Evolutionary conservation across 2,888 invertebrate species (phyloP), one percentile per base, ranked within the genome.

Genomic region (Nemapogon koenigi): DNA sequence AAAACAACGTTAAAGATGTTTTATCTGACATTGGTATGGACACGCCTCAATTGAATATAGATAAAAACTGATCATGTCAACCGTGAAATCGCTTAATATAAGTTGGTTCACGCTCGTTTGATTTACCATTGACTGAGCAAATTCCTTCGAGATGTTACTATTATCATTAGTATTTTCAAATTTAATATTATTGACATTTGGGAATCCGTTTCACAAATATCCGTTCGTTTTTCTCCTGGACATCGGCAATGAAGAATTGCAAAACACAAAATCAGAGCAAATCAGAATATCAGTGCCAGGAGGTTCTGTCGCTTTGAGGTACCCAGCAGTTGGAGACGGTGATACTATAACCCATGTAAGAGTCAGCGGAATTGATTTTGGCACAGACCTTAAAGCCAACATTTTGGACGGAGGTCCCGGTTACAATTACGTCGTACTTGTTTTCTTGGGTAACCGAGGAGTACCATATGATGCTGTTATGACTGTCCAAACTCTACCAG

Each of bases 341-440:
- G 59, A 70, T 19, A 57, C 57, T 2, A 73, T 78, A 55, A 55
- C 62, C 1, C 76, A 76, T 42, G 57, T 78, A 2, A 59, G 75
- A 56, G 75, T 76, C 16, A 73, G 65, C 47, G 68, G 72, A 4
- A 68, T 78, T 35, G 76, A 76, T 51, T 78, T 69, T 35, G 73
- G 72, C 2, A 67, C 70, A 3, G 62, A 75, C 43, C 52, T 78
- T 2, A 75, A 73, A 55, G 70, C 73, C 0, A 69, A 56, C 40
- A 67, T 78, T 14, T 52, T 66, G 8, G 72, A 76, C 42, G 78
- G 78, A 31, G 78, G 78, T 14, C 78, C 78, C 47, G 78, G 76
- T 31, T 72, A 59, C 45, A 70, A 68, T 49, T 73, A 71, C 51
- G 70, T 67, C 3, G 68, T 75, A 2, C 42, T 78, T 29, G 63